Evolutionary conservation across 1,140 invertebrate species (phyloP), one percentile per base, ranked within the genome.

Genomic region (Lepidotrigona ventralis): DNA sequence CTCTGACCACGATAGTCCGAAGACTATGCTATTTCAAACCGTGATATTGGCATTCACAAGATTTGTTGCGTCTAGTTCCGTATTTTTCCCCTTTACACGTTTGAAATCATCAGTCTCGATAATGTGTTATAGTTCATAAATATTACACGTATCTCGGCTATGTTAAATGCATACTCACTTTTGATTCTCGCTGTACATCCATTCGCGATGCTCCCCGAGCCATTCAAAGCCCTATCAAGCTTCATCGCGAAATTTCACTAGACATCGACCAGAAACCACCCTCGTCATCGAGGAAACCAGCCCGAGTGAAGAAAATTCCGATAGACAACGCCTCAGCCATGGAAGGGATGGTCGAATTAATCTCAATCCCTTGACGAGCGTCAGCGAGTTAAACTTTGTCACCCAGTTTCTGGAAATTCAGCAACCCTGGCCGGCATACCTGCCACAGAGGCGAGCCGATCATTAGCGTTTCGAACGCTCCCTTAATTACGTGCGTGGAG

Each of bases 401-500:
- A 79, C 77, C 83, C 75, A 78, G 80, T 78, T 75, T 68, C 54
- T 46, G 58, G 75, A 81, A 79, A 76, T 75, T 74, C 81, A 75
- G 68, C 76, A 51, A 1, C 56, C 39, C 64, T 21, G 46, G 21
- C 66, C 63, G 56, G 66, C 33, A 56, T 26, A 21, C 56, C 56
- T 29, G 19, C 33, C 33, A 69, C 76, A 76, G 76, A 77, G 33
- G 56, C 56, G 23, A 70, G 60, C 81, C 71, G 70, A 76, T 85
- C 80, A 73, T 85, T 85, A 85, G 54, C 75, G 56, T 54, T 77
- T 75, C 79, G 58, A 79, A 56, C 75, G 76, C 64, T 79, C 53
- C 86, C 84, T 69, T 74, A 83, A 83, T 87, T 87, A 77, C 86
- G 69, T 82, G 86, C 83, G 84, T 85, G 66, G 66, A 71, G 71